A percentile compares a stretch with the other conserved stretches of the same genome.
These are phyloP conservation scores for Heliconius melpomene DNA, from an alignment of 1,140 invertebrate genomes.

Conservation along the genomic window DNA sequence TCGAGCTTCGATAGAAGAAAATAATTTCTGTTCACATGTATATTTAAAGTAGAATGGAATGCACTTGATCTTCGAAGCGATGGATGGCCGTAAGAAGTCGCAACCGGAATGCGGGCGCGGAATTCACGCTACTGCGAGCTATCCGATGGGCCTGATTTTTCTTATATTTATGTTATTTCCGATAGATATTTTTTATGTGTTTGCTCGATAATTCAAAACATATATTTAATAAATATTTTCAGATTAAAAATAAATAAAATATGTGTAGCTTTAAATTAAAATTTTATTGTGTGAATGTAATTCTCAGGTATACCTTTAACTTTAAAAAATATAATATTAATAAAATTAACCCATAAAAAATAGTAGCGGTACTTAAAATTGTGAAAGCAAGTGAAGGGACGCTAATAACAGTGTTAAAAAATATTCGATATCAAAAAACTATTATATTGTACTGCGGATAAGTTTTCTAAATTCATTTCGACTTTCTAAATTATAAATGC, in stretches of 20 bases:
- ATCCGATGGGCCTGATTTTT: neutral
- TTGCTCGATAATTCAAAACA: neutral
- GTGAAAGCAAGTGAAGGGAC: conserved; percentile 7
- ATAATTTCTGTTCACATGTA: conserved; percentile 23
- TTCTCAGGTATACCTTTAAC: too few relatives aligned
- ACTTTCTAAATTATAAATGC: neutral
- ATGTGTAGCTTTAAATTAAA: neutral
- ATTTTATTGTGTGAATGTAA: too few relatives aligned
- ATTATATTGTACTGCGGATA: neutral
- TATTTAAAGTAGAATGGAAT: conserved; percentile 49
- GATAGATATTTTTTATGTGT: neutral
- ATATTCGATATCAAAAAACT: neutral
- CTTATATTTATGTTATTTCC: conserved; percentile 9
- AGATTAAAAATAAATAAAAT: neutral
- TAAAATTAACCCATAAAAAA: neutral
- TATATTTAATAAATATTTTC: neutral
- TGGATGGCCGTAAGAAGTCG: conserved; percentile 28
- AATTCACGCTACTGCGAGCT: conserved; percentile 29
- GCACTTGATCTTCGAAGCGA: conserved; percentile 58
- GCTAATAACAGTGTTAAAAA: conserved; percentile 1
- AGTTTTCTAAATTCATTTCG: neutral
- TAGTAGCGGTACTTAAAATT: conserved; percentile 1
- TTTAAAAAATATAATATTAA: too few relatives aligned
- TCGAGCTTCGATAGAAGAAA: conserved; percentile 14
- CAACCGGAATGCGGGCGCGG: conserved; percentile 46